Percentiles rank a stretch among this genome's conserved stretches.
Evolutionary conservation across 2,888 invertebrate genomes (phyloP).

Genomic region (Thysanoteuthis rhombus): DNA sequence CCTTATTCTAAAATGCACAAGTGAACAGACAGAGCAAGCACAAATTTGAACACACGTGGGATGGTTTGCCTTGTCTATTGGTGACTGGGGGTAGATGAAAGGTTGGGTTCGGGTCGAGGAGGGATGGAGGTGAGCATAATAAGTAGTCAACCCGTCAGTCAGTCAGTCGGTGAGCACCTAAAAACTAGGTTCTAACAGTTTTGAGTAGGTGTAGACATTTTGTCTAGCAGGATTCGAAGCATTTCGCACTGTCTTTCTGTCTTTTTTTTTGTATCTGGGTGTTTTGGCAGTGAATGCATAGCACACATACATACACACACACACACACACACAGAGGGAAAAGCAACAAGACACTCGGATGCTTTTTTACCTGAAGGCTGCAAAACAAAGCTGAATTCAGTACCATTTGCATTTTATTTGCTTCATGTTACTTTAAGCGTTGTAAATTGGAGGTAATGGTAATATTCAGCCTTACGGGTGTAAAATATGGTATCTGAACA

Average conservation of each 20-base stretch:
- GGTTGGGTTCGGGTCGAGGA: not conserved
- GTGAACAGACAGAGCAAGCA: too few relatives aligned
- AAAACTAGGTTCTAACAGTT: not conserved
- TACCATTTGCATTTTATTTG: too few relatives aligned
- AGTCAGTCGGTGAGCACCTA: not conserved
- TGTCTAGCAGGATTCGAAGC: not conserved
- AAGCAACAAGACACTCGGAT: not conserved
- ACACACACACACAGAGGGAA: not conserved
- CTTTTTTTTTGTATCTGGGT: not conserved
- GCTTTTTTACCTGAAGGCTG: not conserved
- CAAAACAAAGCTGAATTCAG: not conserved
- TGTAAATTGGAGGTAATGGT: too few relatives aligned
- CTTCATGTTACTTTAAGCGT: too few relatives aligned
- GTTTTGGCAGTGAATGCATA: too few relatives aligned
- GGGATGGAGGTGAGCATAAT: not conserved
- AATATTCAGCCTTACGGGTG: too few relatives aligned
- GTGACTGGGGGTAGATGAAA: not conserved
- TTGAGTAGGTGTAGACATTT: not conserved
- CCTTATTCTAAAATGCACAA: too few relatives aligned
- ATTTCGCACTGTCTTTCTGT: not conserved
- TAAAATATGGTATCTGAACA: too few relatives aligned
- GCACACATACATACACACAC: not conserved
- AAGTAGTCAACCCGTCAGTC: not conserved
- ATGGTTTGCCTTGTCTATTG: not conserved
- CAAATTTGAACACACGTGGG: not conserved